A percentile compares a stretch with the other conserved stretches of the same genome.
These are phyloP conservation scores for Umimayanthus chanpuru DNA, from an alignment of 92 coral and sea anemone genomes.

Conservation along the genomic window DNA sequence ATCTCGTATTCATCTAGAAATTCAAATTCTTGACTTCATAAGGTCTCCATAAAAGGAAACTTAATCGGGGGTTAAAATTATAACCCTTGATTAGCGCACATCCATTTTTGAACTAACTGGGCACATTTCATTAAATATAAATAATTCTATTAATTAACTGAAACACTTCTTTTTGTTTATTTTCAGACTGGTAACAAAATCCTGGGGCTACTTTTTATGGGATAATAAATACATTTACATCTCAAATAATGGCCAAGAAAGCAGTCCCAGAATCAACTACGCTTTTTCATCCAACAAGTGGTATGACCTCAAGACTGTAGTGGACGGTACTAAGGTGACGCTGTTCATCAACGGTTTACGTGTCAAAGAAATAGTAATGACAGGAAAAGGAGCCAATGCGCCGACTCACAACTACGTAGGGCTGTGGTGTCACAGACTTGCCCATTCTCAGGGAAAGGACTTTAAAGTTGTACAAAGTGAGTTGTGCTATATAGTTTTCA, in stretches of 20 bases:
- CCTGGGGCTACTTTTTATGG: constrained; percentile 41
- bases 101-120: too few relatives aligned
- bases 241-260: constrained; percentile 13
- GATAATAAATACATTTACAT: constrained; percentile 31
- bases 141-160: too few relatives aligned
- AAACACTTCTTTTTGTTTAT: not conserved
- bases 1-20: too few relatives aligned
- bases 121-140: too few relatives aligned
- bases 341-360: constrained; percentile 34
- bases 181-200: constrained; percentile 6
- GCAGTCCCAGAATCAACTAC: constrained; percentile 9
- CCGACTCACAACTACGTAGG: constrained; percentile 40
- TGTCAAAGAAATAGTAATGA: constrained; percentile 18
- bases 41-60: too few relatives aligned
- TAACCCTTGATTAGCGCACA: too few relatives aligned
- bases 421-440: constrained; percentile 30
- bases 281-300: constrained; percentile 26
- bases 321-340: constrained; percentile 29
- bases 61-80: too few relatives aligned
- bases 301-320: constrained; percentile 34
- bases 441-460: constrained; percentile 28
- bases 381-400: constrained; percentile 11
- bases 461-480: constrained; percentile 31
- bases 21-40: too few relatives aligned
- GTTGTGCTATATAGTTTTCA: not conserved